Evolutionary conservation across 2,797 vertebrate genomes (phyloP), one percentile per base, ranked within the genome.

Genomic region (Pelochelys cantorii): DNA sequence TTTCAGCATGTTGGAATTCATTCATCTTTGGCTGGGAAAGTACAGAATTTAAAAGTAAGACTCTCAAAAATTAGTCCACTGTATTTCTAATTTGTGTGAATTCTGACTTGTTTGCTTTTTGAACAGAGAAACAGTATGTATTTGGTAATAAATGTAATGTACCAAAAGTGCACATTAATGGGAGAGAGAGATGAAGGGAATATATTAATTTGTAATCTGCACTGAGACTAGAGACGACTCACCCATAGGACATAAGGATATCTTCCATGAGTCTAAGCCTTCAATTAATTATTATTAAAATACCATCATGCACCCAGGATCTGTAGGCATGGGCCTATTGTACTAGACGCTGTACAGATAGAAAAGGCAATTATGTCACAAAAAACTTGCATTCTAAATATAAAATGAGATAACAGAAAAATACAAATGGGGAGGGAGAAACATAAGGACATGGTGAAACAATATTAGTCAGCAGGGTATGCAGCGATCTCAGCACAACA

Each of bases 1-100:
- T 99, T 99, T 91, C 99, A 99, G 95, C 99, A 99, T 7, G 97
- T 99, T 13, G 99, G 99, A 79, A 93, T 97, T 23, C 96, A 99
- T 89, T 99, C 99, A 11, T 99, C 99, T 2, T 93, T 99, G 74
- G 10, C 95, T 5, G 98, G 98, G 53, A 99, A 98, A 97, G 85
- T 98, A 56, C 99, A 99, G 92, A 94, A 93, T 11, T 97, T 98
- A 75, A 99, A 98, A 98, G 99, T 99, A 97, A 98, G 98, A 84
- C 15, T 14, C 86, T 84, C 85, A 37, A 81, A 91, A 92, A 87
- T 89, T 65, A 13, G 37, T 18, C 77, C 60, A 83, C 11, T 1
- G 0, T 79, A 23, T 78, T 95, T 88, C 68, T 83, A 48, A 29
- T 4, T 7, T 5, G 5, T 20, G 87, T 74, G 34, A 78, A 22